Evolutionary conservation across 2,113 vertebrate genomes (phyloP).

Genomic region (Microtus montanus): DNA sequence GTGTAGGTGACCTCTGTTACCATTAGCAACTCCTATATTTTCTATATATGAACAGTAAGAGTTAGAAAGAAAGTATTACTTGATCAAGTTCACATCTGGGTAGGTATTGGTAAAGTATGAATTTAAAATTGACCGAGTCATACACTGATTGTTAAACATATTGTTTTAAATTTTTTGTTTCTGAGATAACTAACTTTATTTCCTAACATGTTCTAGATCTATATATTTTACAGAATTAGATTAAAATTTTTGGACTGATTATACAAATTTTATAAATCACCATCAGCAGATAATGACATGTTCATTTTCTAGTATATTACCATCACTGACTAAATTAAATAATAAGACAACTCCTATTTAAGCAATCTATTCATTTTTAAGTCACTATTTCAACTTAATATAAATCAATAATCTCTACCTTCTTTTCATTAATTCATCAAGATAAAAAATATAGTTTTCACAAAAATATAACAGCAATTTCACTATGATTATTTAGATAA

Average conservation of each 20-base stretch:
- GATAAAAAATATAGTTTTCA: background rate
- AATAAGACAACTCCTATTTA: background rate
- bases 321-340: background rate
- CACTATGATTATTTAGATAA: background rate
- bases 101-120: background rate
- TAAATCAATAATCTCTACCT: background rate
- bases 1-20: background rate
- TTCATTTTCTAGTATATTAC: conserved; percentile 33
- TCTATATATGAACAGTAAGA: background rate
- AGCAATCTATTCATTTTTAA: background rate
- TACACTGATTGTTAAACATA: background rate
- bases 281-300: background rate
- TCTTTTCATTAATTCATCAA: conserved; percentile 29
- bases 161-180: background rate
- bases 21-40: background rate
- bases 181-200: conserved; percentile 15
- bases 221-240: background rate
- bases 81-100: background rate
- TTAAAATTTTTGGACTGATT: conserved; percentile 15
- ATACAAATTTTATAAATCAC: conserved; percentile 26
- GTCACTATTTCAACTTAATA: conserved; percentile 28
- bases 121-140: background rate
- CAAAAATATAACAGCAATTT: background rate
- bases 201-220: conserved; percentile 27
- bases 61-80: conserved; percentile 11